Evolutionary conservation across 2,888 invertebrate genomes (phyloP).

Genomic region (Archips xylosteana): DNA sequence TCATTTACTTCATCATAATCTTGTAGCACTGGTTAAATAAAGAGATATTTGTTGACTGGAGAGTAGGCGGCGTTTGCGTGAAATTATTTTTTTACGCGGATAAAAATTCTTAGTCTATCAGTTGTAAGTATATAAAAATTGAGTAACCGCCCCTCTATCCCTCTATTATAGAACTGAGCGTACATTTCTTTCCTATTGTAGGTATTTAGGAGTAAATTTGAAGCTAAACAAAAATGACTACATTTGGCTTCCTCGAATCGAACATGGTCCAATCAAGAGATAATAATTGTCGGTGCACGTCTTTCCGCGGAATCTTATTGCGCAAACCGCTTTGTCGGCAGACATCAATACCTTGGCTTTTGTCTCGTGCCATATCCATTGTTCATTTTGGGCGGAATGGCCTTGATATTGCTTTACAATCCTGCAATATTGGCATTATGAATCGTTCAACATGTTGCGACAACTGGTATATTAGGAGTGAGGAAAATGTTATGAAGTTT

Average conservation of each 20-base stretch:
- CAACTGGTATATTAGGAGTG: constrained; percentile 19
- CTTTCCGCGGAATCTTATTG: constrained; percentile 83
- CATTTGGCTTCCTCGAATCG: constrained; percentile 71
- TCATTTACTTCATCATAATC: neutral
- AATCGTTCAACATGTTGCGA: constrained; percentile 47
- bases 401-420: constrained; percentile 78
- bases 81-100: neutral
- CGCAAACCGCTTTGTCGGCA: constrained; percentile 83
- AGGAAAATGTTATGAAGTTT: neutral
- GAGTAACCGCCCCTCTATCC: too few relatives aligned
- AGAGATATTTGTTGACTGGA: neutral
- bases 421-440: constrained; percentile 64
- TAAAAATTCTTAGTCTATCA: neutral
- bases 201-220: constrained; percentile 1
- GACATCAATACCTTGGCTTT: constrained; percentile 78
- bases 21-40: neutral
- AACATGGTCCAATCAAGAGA: constrained; percentile 77
- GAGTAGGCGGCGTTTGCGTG: neutral
- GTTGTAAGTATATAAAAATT: neutral
- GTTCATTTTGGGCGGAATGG: constrained; percentile 74
- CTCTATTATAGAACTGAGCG: neutral
- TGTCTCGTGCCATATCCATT: constrained; percentile 82
- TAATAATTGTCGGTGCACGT: constrained; percentile 84
- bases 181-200: neutral
- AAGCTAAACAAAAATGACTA: constrained; percentile 43